Evolutionary conservation across 2,797 vertebrate genomes (phyloP).

Genomic region (Coregonus ussuriensis): DNA sequence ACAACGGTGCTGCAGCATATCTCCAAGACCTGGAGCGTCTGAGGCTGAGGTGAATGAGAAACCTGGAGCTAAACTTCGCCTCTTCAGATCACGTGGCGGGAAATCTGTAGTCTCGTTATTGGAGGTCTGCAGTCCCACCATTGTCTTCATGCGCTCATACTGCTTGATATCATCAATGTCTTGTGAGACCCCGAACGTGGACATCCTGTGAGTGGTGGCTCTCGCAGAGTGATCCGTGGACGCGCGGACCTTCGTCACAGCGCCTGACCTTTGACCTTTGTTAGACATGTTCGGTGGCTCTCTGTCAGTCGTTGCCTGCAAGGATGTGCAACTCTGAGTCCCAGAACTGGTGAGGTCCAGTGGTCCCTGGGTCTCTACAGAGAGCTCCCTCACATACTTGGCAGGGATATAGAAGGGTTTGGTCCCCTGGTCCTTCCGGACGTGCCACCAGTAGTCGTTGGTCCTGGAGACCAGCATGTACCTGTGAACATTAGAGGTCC

Average conservation of each 20-base stretch:
- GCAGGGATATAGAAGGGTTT: slow-evolving; percentile 91
- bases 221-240: neutral
- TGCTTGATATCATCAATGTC: slow-evolving; percentile 28
- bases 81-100: neutral
- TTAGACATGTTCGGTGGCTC: slow-evolving; percentile 1
- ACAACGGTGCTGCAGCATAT: neutral
- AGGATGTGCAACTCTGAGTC: neutral
- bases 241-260: neutral
- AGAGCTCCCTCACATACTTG: slow-evolving; percentile 85
- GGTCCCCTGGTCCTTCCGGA: slow-evolving; percentile 80
- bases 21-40: neutral
- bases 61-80: neutral
- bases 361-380: neutral
- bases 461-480: slow-evolving; percentile 90
- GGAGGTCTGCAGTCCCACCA: neutral
- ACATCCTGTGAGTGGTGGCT: slow-evolving; percentile 40
- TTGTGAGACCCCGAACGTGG: slow-evolving; percentile 61
- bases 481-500: neutral
- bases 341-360: neutral
- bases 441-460: slow-evolving; percentile 95
- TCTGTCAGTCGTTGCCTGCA: slow-evolving; percentile 1
- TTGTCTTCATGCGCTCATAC: slow-evolving; percentile 2
- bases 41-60: slow-evolving; percentile 8
- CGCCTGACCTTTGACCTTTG: neutral
- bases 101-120: slow-evolving; percentile 1